Base-by-base conservation (phyloP, 2,797 vertebrate species). In the Poecilia picta region DNA sequence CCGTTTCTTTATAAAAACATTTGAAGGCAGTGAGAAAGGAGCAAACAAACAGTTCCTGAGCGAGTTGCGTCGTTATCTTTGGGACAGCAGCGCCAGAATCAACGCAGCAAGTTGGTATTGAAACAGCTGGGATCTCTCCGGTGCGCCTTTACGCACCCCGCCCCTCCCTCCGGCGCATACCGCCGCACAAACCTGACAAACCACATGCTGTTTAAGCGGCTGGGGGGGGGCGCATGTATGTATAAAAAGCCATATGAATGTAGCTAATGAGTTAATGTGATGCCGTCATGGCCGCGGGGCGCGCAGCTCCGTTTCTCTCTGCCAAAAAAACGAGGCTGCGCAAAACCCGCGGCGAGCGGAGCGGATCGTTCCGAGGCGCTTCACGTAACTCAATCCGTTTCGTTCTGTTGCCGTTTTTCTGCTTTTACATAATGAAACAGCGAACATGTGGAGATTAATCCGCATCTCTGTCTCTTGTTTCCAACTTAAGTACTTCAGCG, bases 71-170 rank as follows among this genome's bases (percentile, higher is more conserved):
- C 31, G 2, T 36, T 36, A 18, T 66, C 33, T 5, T 43, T 45
- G 4, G n/a, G 43, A 18, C 13, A 11, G 0, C 31, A 15, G 33
- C 41, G 5, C 13, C 41, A 3, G 47, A 20, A 18, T 53, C n/a
- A 47, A 23, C 6, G 39, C 23, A 70, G 23, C 7, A 2, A 45
- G 23, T 39, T 23, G 20, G 33, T 70, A 45, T 16, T 45, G 25
- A 62, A 5, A 2, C 15, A 1, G 41, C 13, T 11, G 66, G 49
- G 20, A 80, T 73, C 8, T 72, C 74, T 71, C 57, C 76, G 0
- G 59, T 76, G 84, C 76, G 79, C 79, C 46, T 87, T 92, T 84
- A 88, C 85, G 87, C 89, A 78, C 77, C 18, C 43, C 0, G 25
- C 72, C 31, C 43, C 31, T 23, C 8, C 66, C 33, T 36, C 7